phyloP scores from a whole-genome alignment of 1,140 invertebrate species.

The Dreissena polymorpha region DNA sequence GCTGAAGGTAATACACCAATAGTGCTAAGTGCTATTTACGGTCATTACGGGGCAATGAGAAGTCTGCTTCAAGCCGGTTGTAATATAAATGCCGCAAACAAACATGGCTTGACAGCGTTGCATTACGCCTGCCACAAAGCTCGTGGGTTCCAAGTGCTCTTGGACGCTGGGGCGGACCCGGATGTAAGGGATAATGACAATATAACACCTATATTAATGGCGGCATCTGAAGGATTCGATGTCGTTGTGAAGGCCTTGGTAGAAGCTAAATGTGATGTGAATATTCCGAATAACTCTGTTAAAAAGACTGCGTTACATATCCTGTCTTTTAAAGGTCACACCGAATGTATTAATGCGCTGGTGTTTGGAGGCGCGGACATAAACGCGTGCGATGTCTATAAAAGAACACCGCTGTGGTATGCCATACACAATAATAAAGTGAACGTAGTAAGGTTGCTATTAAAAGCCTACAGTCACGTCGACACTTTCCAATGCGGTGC shows the following conservation, averaged over 20 bases:
- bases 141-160: slow-evolving; percentile 58
- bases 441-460: slow-evolving; percentile 65
- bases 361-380: slow-evolving; percentile 65
- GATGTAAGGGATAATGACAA: slow-evolving; percentile 68
- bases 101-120: slow-evolving; percentile 66
- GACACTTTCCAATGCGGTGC: slow-evolving; percentile 57
- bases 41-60: slow-evolving; percentile 54
- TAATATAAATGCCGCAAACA: slow-evolving; percentile 57
- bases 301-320: slow-evolving; percentile 70
- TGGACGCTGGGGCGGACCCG: slow-evolving; percentile 69
- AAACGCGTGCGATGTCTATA: slow-evolving; percentile 60
- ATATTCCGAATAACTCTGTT: slow-evolving; percentile 62
- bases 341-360: slow-evolving; percentile 64
- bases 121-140: slow-evolving; percentile 61
- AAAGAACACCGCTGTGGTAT: slow-evolving; percentile 68
- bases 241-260: slow-evolving; percentile 64
- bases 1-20: slow-evolving; percentile 61
- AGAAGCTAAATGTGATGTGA: slow-evolving; percentile 66
- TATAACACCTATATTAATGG: slow-evolving; percentile 71
- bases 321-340: slow-evolving; percentile 73
- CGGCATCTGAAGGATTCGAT: slow-evolving; percentile 74
- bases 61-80: slow-evolving; percentile 60
- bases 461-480: slow-evolving; percentile 68
- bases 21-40: slow-evolving; percentile 59
- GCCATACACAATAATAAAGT: slow-evolving; percentile 66